Evolutionary conservation across 2,888 invertebrate species (phyloP).

Genomic region (Arenicola marina): DNA sequence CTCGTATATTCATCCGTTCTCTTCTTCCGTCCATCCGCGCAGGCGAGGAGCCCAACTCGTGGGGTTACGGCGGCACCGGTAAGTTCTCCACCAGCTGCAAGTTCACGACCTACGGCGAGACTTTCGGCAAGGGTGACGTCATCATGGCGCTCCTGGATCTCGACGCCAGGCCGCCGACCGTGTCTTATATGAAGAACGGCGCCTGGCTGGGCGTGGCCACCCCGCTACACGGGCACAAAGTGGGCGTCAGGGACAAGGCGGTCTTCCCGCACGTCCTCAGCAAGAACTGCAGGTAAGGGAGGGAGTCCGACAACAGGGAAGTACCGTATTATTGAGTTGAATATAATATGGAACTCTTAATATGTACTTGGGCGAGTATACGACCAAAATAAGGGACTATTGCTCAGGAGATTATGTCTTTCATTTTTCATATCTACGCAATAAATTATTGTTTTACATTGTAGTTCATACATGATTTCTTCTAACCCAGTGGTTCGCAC

Average conservation of each 20-base stretch:
- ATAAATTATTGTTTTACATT: not conserved
- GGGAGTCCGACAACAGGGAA: not conserved
- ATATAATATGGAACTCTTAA: too few species aligned
- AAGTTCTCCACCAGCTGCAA: slow-evolving; percentile 77
- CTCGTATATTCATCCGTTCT: too few species aligned
- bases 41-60: slow-evolving; percentile 76
- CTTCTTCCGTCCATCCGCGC: too few species aligned
- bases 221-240: slow-evolving; percentile 69
- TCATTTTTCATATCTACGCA: too few species aligned
- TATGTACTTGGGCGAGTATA: too few species aligned
- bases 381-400: too few species aligned
- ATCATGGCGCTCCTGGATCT: slow-evolving; percentile 74
- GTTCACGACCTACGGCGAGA: slow-evolving; percentile 78
- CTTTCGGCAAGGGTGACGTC: slow-evolving; percentile 78
- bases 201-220: slow-evolving; percentile 75
- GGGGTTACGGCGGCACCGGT: slow-evolving; percentile 83
- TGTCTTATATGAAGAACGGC: slow-evolving; percentile 86
- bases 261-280: slow-evolving; percentile 89
- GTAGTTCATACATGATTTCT: not conserved
- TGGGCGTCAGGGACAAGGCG: slow-evolving; percentile 67
- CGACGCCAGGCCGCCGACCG: slow-evolving; percentile 72
- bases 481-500: too few species aligned
- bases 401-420: too few species aligned
- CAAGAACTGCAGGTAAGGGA: slow-evolving; percentile 72
- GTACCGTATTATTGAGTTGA: not conserved